Conservation (phyloP, 2,113 vertebrate species). For the Rostratula benghalensis region DNA sequence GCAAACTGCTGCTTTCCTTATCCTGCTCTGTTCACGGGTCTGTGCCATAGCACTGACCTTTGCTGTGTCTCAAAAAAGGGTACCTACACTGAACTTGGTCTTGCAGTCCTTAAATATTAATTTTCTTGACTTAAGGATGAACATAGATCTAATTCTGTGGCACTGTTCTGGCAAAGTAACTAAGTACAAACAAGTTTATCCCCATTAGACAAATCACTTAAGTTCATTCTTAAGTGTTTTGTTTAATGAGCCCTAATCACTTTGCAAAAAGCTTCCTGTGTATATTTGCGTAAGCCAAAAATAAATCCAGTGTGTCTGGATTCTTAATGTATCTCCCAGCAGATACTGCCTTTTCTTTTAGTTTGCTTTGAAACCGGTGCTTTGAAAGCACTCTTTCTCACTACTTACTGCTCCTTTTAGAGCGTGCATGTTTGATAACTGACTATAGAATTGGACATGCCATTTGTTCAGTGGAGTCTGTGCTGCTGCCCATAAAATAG, state of each 20-base stretch:
- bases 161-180: neutral
- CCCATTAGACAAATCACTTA: conserved; percentile 1
- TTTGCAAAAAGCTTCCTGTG: conserved; percentile 19
- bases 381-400: neutral
- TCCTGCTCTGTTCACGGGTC: neutral
- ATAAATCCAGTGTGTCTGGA: conserved; percentile 12
- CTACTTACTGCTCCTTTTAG: neutral
- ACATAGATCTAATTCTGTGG: neutral
- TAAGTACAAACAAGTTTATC: neutral
- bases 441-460: neutral
- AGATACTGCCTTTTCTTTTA: neutral
- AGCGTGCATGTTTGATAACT: neutral
- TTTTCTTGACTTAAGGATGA: neutral
- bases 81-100: neutral
- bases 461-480: neutral
- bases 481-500: neutral
- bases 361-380: neutral
- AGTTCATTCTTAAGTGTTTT: conserved; percentile 8
- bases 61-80: neutral
- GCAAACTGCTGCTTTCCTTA: neutral
- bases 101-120: neutral
- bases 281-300: conserved; percentile 17
- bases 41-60: neutral
- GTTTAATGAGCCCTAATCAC: conserved; percentile 33
- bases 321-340: neutral